These are phyloP conservation scores for Nannoperca australis DNA, from an alignment of 2,797 vertebrate species.

Conservation along the genomic window DNA sequence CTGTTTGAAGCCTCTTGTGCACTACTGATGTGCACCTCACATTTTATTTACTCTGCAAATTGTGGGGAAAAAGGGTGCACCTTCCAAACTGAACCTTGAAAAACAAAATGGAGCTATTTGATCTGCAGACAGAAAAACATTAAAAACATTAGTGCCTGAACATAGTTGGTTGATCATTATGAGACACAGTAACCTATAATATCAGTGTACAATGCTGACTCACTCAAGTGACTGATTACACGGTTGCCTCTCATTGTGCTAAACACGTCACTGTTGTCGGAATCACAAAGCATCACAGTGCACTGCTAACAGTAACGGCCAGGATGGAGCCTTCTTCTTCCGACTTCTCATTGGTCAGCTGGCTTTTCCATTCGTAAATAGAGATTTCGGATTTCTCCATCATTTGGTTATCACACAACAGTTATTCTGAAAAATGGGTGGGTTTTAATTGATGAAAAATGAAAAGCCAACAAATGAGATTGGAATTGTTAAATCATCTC, in stretches of 20 bases:
- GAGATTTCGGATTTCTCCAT: not conserved
- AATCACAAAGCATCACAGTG: not conserved
- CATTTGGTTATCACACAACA: not conserved
- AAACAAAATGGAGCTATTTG: not conserved
- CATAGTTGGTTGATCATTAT: not conserved
- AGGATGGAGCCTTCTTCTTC: not conserved
- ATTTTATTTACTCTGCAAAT: not conserved
- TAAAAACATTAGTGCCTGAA: not conserved
- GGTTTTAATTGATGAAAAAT: not conserved
- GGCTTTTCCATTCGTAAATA: not conserved
- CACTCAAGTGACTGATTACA: conserved; percentile 18
- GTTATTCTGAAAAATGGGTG: not conserved
- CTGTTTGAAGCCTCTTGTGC: not conserved
- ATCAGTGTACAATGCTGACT: not conserved
- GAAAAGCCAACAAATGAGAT: not conserved
- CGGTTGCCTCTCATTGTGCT: not conserved
- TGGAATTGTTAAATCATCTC: not conserved
- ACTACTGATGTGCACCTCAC: not conserved
- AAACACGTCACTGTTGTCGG: not conserved
- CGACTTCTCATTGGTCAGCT: not conserved
- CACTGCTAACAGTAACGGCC: not conserved
- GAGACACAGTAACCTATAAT: not conserved
- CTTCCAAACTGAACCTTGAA: not conserved
- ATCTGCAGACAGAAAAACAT: not conserved
- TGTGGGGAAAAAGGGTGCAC: not conserved